phyloP scores from a whole-genome alignment of 2,113 vertebrate genomes.

The Pseudorectes ferrugineus region DNA sequence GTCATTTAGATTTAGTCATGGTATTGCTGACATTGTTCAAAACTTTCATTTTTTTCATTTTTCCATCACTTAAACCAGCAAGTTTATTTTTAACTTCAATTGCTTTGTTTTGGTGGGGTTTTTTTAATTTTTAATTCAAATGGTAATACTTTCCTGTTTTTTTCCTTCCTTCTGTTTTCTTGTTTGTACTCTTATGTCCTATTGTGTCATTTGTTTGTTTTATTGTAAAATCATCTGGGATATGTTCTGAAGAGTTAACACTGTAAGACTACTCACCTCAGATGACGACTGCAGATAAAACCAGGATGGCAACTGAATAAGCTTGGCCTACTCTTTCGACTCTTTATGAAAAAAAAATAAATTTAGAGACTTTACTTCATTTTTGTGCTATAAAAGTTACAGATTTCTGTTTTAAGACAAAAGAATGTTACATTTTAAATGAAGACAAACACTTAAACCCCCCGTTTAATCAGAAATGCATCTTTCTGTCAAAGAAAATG shows the following conservation, averaged over 20 bases:
- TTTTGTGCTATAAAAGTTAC: background rate
- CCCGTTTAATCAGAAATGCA: slow-evolving; percentile 19
- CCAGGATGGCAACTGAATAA: background rate
- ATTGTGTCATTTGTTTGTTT: background rate
- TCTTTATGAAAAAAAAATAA: background rate
- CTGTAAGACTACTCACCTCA: background rate
- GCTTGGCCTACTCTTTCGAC: background rate
- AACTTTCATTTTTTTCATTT: rapidly evolving
- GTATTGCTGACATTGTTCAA: background rate
- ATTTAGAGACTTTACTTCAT: background rate
- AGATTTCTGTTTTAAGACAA: background rate
- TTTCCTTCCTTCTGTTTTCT: background rate
- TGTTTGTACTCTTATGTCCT: background rate
- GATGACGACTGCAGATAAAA: background rate
- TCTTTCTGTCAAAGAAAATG: slow-evolving; percentile 24
- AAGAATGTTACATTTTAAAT: background rate
- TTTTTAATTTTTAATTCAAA: background rate
- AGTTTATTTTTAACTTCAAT: background rate
- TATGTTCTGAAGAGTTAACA: background rate
- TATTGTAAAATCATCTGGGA: background rate
- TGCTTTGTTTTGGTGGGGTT: background rate
- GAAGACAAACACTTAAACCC: background rate
- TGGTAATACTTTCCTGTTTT: background rate
- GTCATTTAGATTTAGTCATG: background rate
- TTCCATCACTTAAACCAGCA: background rate